Base-by-base conservation (phyloP, 1,140 invertebrate genomes). In the Trypoxylus dichotomus region DNA sequence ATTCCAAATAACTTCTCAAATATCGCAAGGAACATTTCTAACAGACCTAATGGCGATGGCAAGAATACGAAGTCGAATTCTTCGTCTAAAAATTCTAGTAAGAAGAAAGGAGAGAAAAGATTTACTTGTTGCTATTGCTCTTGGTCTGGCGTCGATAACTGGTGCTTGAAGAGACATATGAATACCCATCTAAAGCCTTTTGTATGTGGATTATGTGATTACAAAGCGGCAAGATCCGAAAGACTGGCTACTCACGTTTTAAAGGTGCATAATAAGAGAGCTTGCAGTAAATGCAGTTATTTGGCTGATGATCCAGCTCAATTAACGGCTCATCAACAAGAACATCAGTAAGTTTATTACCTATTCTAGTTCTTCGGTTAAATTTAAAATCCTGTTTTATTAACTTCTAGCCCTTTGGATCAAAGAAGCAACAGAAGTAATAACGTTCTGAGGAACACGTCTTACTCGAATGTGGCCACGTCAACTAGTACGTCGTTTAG, bases 121-220 rank as follows among this genome's bases (percentile, higher is more conserved):
- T 96, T 94, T 86, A 91, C 91, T 71, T 96, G 95, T 86, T 93
- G 93, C 81, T 96, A 95, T 84, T 97, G 95, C 85, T 90, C 95
- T 2, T 97, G 95, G 95, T 94, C 93, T 19, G 95, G 95, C 0
- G 94, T 94, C n/a, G 95, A 97, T 86, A 96, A 96, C 83, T 97
- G 95, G 96, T 96, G 95, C 81, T 87, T 97, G 74, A 96, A 97
- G 86, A 89, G 95, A 8, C 96, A 97, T 85, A 88, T 97, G 74
- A 97, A 97, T 87, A 97, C 95, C 19, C 96, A 97, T 86, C 90
- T 96, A 82, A 97, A 96, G 86, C 95, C 95, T 19, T 97, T 94
- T 85, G 92, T 93, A 11, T 97, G 96, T 86, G 91, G 92, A 68
- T 88, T 97, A 13, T 97, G 96, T 86, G 95, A 97, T 83, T 97